Conservation (phyloP, 1,140 invertebrate genomes). For the Drosophila nigromelanica region DNA sequence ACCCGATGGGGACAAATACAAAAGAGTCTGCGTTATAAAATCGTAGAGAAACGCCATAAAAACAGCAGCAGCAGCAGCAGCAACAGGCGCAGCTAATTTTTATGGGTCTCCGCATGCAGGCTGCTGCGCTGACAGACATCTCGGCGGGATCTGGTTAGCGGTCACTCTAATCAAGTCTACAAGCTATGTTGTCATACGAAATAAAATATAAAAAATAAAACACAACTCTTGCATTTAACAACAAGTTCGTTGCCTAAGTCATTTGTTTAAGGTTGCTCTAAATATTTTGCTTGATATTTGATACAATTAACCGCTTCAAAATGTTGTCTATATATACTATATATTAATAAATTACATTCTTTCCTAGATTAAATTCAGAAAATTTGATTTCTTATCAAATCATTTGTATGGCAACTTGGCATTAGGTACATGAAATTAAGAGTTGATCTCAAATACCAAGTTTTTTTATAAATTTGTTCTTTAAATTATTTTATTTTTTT, state of each 20-base stretch:
- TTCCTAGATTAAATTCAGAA: too few relatives aligned
- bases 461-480: too few relatives aligned
- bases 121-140: slow-evolving; percentile 74
- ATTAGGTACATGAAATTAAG: too few relatives aligned
- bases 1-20: slow-evolving; percentile 36
- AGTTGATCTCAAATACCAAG: too few relatives aligned
- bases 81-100: slow-evolving; percentile 64
- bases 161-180: slow-evolving; percentile 45
- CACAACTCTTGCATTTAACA: slow-evolving; percentile 30
- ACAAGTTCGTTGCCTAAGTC: slow-evolving; percentile 63
- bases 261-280: background rate
- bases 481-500: too few relatives aligned
- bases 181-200: slow-evolving; percentile 31
- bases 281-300: background rate
- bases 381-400: too few relatives aligned
- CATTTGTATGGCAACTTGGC: too few relatives aligned
- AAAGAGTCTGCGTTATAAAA: slow-evolving; percentile 66
- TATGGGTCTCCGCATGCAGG: slow-evolving; percentile 54
- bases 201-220: slow-evolving; percentile 24
- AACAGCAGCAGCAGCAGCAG: slow-evolving; percentile 46
- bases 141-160: slow-evolving; percentile 67
- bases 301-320: too few relatives aligned
- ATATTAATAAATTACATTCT: too few relatives aligned
- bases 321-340: too few relatives aligned
- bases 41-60: slow-evolving; percentile 74